Base-by-base conservation (phyloP, 2,113 vertebrate genomes). In the Gymnocephalus cernua region DNA sequence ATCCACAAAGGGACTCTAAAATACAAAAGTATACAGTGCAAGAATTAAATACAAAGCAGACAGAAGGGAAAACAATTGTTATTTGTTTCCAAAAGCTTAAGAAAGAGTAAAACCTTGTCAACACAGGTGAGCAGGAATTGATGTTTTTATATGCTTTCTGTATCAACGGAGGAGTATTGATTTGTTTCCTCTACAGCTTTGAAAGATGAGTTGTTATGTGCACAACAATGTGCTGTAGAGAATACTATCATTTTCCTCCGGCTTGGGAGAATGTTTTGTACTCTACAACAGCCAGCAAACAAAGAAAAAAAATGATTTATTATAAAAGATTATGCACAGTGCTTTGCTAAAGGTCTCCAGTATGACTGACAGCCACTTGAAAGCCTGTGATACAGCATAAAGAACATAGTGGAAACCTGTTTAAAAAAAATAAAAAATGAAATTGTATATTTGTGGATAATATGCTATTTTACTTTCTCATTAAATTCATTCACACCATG, bases 131-230 rank as follows among this genome's bases (percentile, higher is more conserved):
- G 70, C 19, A 76, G 18, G 29, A 38, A 38, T 51, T 38, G 48
- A 38, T 0, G 48, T n/a, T 66, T 6, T n/a, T n/a, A n/a, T 29
- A 50, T 48, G 45, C 64, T 48, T 29, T 66, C 23, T 48, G 64
- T 50, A 29, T 66, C 25, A 50, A 16, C 19, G 0, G 63, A 67
- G 27, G 21, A 44, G 25, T 86, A 92, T 92, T 70, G 88, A 93
- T 89, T 90, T 82, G 79, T 81, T 83, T 80, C 59, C 59, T 63
- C 11, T 38, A 27, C 71, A 82, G 66, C 71, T 74, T 73, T 85
- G 72, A 87, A 81, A 89, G 67, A 83, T 62, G 67, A 80, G 45
- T 71, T 66, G 76, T 77, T 81, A 45, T 83, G 77, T 81, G 81
- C 79, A 83, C 50, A 79, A 59, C 67, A 82, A 58, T 61, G 58